phyloP scores from a whole-genome alignment of 2,888 invertebrate species.

The Lepidocyrtoides sp. region DNA sequence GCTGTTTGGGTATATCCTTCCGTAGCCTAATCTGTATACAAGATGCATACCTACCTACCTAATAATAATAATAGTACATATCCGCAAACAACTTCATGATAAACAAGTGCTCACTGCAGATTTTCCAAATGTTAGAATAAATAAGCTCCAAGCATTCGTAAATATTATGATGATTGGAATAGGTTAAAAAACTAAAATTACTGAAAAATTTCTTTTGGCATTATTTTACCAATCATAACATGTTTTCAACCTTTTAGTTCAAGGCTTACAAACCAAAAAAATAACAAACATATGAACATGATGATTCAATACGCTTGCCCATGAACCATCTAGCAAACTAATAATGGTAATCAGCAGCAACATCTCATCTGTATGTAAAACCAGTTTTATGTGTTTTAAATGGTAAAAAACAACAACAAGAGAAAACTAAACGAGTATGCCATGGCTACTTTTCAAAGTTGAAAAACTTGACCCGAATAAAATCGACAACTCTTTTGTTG shows the following conservation, averaged over 20 bases:
- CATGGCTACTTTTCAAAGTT: slow-evolving; percentile 57
- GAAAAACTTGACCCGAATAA: slow-evolving; percentile 79
- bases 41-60: not conserved
- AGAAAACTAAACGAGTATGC: slow-evolving; percentile 56
- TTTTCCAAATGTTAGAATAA: too few relatives aligned
- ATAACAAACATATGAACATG: not conserved
- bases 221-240: too few relatives aligned
- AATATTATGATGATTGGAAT: too few relatives aligned
- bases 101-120: too few relatives aligned
- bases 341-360: slow-evolving; percentile 45
- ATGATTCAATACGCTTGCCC: not conserved
- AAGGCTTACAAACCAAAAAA: too few relatives aligned
- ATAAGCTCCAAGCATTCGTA: too few relatives aligned
- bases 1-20: not conserved
- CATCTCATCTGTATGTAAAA: slow-evolving; percentile 66
- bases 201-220: too few relatives aligned
- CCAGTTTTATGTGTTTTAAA: slow-evolving; percentile 73
- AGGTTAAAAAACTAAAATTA: too few relatives aligned
- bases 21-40: not conserved
- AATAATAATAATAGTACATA: not conserved
- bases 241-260: too few relatives aligned
- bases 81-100: not conserved
- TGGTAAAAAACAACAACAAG: slow-evolving; percentile 57
- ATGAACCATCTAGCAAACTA: too few relatives aligned
- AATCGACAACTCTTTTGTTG: slow-evolving; percentile 71